Conservation (phyloP, 2,888 invertebrate genomes). For the Aleiodes testaceus region DNA sequence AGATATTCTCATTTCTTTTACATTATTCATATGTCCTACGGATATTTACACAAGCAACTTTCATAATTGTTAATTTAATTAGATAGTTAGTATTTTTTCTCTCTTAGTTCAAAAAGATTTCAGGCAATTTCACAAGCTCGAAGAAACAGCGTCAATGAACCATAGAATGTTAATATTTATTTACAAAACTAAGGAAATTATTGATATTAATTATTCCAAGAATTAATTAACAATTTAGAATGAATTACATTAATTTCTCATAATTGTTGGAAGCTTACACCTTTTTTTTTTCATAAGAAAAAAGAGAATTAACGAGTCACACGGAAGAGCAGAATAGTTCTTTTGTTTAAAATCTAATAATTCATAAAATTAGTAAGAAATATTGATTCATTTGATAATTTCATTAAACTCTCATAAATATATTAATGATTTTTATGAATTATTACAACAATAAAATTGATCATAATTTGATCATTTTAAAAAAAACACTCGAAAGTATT, state of each 20-base stretch:
- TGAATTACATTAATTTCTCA: background rate
- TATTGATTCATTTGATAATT: background rate
- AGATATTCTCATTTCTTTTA: constrained; percentile 5
- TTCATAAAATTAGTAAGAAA: background rate
- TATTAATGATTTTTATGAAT: constrained; percentile 12
- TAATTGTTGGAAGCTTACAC: background rate
- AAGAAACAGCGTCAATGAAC: constrained; percentile 49
- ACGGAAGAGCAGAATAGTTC: background rate
- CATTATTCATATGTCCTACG: constrained; percentile 43
- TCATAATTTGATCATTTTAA: constrained; percentile 36
- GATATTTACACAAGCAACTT: constrained; percentile 47
- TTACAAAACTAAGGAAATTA: background rate
- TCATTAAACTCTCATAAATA: constrained; percentile 2
- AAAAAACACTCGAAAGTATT: constrained; percentile 32
- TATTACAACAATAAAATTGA: constrained; percentile 2
- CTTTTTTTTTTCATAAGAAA: background rate
- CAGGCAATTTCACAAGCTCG: constrained; percentile 47
- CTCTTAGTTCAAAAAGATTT: constrained; percentile 15
- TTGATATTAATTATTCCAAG: too few species aligned
- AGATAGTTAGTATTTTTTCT: constrained; percentile 49
- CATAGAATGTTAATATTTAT: background rate
- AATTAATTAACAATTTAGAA: background rate
- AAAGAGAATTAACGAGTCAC: background rate
- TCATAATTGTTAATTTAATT: constrained; percentile 48
- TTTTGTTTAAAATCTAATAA: background rate